phyloP scores from a whole-genome alignment of 2,113 vertebrate species.

The Saguinus midas region DNA sequence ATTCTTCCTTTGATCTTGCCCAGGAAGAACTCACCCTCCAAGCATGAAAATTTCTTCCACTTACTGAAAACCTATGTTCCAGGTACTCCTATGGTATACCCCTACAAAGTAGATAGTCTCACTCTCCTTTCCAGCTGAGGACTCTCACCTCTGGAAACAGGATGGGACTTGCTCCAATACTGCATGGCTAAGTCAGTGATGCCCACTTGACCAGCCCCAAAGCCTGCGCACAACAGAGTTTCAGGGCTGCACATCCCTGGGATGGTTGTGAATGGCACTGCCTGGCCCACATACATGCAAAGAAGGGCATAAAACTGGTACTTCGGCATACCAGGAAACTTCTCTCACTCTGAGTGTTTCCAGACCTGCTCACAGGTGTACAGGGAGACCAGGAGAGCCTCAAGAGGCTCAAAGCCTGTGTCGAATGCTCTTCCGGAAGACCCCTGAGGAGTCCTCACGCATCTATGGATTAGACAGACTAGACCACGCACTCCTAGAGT shows the following conservation, averaged over 20 bases:
- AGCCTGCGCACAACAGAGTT: neutral
- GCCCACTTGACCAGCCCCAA: neutral
- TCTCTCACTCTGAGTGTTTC: neutral
- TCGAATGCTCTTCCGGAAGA: neutral
- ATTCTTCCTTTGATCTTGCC: neutral
- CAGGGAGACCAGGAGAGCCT: no score
- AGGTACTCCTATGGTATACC: rapidly evolving
- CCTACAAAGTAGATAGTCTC: neutral
- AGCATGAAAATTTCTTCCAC: neutral
- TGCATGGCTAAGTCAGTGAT: neutral
- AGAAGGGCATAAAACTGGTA: neutral
- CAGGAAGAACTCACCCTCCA: neutral
- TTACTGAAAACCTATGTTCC: neutral
- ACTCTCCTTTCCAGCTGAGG: neutral
- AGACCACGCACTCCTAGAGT: neutral
- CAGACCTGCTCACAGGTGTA: neutral
- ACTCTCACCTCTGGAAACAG: neutral
- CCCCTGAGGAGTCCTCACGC: neutral
- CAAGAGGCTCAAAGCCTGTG: neutral
- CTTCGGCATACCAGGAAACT: neutral
- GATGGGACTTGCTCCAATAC: neutral
- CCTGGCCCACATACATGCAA: neutral
- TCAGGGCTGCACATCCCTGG: neutral
- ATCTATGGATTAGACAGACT: neutral
- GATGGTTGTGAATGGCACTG: neutral